phyloP scores from a whole-genome alignment of 2,888 invertebrate genomes.

The Chalcis sispes region DNA sequence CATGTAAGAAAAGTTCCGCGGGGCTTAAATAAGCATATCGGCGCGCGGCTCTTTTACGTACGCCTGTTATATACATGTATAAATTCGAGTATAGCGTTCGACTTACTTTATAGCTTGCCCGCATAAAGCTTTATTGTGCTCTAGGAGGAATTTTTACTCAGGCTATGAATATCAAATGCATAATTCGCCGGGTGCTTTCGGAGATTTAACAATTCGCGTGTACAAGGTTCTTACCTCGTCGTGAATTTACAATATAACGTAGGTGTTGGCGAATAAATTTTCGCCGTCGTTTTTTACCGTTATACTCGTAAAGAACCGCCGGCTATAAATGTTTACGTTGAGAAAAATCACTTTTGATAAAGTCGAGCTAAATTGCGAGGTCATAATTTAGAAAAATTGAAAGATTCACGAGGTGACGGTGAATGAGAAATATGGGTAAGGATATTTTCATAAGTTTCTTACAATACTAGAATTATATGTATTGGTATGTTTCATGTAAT shows the following conservation, averaged over 20 bases:
- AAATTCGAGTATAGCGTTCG: no score
- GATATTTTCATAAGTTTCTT: no score
- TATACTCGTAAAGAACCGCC: no score
- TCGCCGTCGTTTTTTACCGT: background rate
- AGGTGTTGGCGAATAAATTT: conserved; percentile 46
- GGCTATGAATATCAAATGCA: conserved; percentile 73
- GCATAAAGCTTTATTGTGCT: conserved; percentile 72
- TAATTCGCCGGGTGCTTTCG: conserved; percentile 60
- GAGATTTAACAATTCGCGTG: conserved; percentile 69
- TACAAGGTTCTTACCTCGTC: conserved; percentile 46
- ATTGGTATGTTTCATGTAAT: no score
- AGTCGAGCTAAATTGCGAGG: background rate
- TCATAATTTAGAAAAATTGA: background rate
- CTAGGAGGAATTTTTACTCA: conserved; percentile 71
- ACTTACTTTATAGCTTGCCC: conserved; percentile 70
- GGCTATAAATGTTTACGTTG: conserved; percentile 40
- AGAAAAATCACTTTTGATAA: conserved; percentile 48
- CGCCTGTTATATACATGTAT: no score
- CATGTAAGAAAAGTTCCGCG: conserved; percentile 38
- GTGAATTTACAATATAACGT: conserved; percentile 53
- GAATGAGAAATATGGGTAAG: no score
- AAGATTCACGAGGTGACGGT: no score
- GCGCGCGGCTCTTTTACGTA: conserved; percentile 38
- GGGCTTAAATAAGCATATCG: conserved; percentile 68
- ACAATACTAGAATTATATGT: no score